phyloP scores from a whole-genome alignment of 2,797 vertebrate species.

The Microhierax caerulescens region DNA sequence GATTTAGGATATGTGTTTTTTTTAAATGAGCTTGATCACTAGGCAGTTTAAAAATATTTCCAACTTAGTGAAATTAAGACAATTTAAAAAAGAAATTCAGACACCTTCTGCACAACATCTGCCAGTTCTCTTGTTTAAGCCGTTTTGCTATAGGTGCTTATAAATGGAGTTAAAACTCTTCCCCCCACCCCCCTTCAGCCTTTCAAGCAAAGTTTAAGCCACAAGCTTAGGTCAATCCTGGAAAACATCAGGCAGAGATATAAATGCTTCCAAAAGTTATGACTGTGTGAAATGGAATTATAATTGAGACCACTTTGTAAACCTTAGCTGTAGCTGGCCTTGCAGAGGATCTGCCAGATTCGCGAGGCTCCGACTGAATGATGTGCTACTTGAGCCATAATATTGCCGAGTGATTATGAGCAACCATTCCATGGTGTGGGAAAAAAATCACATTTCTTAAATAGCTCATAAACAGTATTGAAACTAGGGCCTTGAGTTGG shows the following conservation, averaged over 20 bases:
- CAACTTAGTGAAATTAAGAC: background rate
- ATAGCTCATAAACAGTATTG: background rate
- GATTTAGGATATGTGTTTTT: background rate
- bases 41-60: background rate
- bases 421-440: background rate
- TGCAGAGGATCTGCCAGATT: background rate
- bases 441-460: slow-evolving; percentile 17
- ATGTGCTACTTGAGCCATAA: background rate
- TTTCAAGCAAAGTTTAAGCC: background rate
- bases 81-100: background rate
- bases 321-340: background rate
- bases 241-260: slow-evolving; percentile 20
- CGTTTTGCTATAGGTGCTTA: background rate
- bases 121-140: background rate
- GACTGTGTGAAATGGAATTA: slow-evolving; percentile 22
- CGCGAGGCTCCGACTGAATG: background rate
- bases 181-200: accelerated
- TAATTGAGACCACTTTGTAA: slow-evolving; percentile 35
- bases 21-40: background rate
- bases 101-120: background rate
- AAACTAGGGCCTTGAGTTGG: background rate
- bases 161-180: background rate
- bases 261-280: slow-evolving; percentile 29
- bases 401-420: background rate
- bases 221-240: background rate